Base-by-base conservation (phyloP, 1,140 invertebrate species). In the Ectropis grisescens region DNA sequence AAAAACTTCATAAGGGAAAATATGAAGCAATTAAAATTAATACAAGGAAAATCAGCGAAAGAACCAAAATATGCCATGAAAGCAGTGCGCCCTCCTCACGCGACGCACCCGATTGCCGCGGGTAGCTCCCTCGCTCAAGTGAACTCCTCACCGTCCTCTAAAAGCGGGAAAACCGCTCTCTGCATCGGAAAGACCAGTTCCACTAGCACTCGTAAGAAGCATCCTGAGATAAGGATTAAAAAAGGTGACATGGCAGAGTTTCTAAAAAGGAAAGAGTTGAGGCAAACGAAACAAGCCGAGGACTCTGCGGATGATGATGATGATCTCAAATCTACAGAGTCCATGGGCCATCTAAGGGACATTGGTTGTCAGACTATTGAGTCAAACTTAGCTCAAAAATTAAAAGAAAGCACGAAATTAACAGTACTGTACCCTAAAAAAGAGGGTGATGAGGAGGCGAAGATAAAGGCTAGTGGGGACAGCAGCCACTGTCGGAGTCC, bases 1-100 rank as follows among this genome's bases (percentile, higher is more conserved):
- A 79, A 78, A 52, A 86, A 86, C 56, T 86, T 85, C 41, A 84
- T 86, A 30, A 83, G 67, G 55, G 85, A 86, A 70, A 86, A 86
- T 38, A 82, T 85, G 58, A 82, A 76, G 47, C 82, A 84, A 30
- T 62, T 86, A 14, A 85, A 85, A 50, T 72, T 71, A 35, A 82
- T 85, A 37, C 83, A 85, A 44, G 75, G 72, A 19, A 69, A 83
- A 34, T 62, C 82, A 19, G 59, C 67, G 0, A 80, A 81, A 47
- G 67, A 81, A 22, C 55, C 68, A n/a, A 72, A 74, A 42, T 58
- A 57, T 31, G 56, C 57, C n/a, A 39, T 56, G 11, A 68, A 66
- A 46, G 50, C 42, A 37, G 49, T 45, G 3, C 64, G 60, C 16
- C 58, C 53, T n/a, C 48, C 61, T 3, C 47, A 58, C 19, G 35